Percentiles rank a stretch among this genome's conserved stretches.
phyloP scores from a whole-genome alignment of 2,797 vertebrate species.

The Cossypha niveicapilla region DNA sequence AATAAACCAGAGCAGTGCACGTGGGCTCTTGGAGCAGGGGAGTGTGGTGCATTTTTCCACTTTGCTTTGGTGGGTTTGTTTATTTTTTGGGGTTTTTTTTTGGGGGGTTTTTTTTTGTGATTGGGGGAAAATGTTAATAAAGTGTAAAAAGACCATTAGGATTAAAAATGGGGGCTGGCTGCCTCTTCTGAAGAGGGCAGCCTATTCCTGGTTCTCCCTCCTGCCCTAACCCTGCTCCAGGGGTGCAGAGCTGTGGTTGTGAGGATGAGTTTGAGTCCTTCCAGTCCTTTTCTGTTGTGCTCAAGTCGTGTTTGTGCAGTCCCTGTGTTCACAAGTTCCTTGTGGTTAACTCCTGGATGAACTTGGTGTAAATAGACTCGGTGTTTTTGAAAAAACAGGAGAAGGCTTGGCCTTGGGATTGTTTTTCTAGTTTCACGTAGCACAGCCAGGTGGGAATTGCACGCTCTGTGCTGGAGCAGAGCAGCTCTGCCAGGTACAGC shows the following conservation, averaged over 20 bases:
- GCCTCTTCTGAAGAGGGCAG: neutral
- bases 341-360: neutral
- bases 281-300: neutral
- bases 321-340: neutral
- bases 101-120: too few species aligned
- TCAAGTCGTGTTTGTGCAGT: fast-evolving
- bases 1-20: fast-evolving
- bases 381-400: neutral
- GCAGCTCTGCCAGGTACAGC: neutral
- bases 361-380: neutral
- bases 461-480: neutral
- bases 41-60: neutral
- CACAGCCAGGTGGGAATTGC: neutral
- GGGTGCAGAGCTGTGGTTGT: fast-evolving
- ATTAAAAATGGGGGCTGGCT: neutral
- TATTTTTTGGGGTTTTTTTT: too few species aligned
- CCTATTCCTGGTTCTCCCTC: neutral
- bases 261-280: neutral
- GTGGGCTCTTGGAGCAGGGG: neutral
- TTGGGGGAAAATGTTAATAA: neutral
- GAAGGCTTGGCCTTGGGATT: neutral
- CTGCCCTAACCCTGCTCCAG: fast-evolving
- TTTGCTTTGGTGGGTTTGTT: neutral
- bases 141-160: neutral
- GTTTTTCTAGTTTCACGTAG: neutral